Conservation (phyloP, 2,113 vertebrate genomes). For the Ranitomeya variabilis region DNA sequence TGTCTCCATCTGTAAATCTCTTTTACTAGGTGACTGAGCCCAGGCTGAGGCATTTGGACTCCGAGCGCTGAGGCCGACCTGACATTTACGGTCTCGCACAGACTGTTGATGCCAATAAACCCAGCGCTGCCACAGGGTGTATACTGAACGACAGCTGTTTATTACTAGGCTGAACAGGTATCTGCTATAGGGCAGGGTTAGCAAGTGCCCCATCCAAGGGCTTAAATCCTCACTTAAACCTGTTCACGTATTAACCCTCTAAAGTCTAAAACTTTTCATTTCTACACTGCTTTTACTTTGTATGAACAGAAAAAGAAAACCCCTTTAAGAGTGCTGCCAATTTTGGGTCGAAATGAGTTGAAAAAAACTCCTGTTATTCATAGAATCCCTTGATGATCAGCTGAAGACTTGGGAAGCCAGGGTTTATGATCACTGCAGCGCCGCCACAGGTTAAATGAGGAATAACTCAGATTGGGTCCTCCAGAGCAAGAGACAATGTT, state of each 20-base stretch:
- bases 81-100: conserved; percentile 43
- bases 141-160: conserved; percentile 26
- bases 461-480: too few relatives aligned
- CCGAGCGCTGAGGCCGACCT: background rate
- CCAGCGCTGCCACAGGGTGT: conserved; percentile 5
- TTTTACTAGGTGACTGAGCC: conserved; percentile 49
- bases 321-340: too few relatives aligned
- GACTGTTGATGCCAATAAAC: conserved; percentile 48
- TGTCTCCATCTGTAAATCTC: conserved; percentile 48
- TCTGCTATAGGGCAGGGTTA: background rate
- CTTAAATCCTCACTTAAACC: background rate
- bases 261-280: background rate
- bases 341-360: too few relatives aligned
- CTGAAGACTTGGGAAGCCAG: too few relatives aligned
- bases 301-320: too few relatives aligned
- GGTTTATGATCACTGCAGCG: too few relatives aligned
- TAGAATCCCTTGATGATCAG: too few relatives aligned
- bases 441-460: too few relatives aligned
- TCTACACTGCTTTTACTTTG: too few relatives aligned
- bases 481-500: too few relatives aligned
- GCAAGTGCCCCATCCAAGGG: background rate
- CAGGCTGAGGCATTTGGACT: conserved; percentile 3
- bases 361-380: too few relatives aligned
- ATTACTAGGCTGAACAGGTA: conserved; percentile 4
- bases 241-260: background rate